These are phyloP conservation scores for Dendrocopos noguchii DNA, from an alignment of 2,113 vertebrate species.

Conservation along the genomic window DNA sequence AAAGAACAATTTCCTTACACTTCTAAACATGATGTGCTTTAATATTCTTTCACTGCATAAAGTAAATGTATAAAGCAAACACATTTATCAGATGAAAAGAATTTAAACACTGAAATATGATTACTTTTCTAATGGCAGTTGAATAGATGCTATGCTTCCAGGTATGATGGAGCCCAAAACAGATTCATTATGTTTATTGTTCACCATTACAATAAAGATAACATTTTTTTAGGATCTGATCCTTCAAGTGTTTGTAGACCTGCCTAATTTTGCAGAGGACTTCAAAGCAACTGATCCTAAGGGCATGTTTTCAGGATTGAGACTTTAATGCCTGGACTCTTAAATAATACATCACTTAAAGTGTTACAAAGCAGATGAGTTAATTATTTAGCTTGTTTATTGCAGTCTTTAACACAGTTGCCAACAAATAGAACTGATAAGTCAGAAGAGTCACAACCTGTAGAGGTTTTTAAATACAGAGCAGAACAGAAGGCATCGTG, in stretches of 20 bases:
- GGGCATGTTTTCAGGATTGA: slow-evolving; percentile 9
- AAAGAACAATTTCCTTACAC: neutral
- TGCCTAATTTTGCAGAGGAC: slow-evolving; percentile 6
- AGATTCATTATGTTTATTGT: slow-evolving; percentile 17
- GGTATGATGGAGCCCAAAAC: neutral
- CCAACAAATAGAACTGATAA: slow-evolving; percentile 56
- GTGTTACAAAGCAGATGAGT: slow-evolving; percentile 37
- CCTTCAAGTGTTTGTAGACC: neutral
- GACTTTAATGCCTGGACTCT: slow-evolving; percentile 31
- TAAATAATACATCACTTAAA: slow-evolving; percentile 60
- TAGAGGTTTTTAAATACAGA: slow-evolving; percentile 49
- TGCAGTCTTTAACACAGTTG: slow-evolving; percentile 48
- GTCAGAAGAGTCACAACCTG: slow-evolving; percentile 65
- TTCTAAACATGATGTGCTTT: slow-evolving; percentile 39
- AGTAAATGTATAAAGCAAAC: slow-evolving; percentile 58
- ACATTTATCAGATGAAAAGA: slow-evolving; percentile 51
- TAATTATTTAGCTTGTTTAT: slow-evolving; percentile 73
- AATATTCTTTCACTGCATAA: slow-evolving; percentile 51
- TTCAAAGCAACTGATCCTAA: slow-evolving; percentile 13
- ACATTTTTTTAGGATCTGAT: neutral
- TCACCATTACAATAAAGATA: neutral
- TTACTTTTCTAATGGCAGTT: slow-evolving; percentile 27
- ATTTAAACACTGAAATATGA: neutral
- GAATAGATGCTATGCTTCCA: slow-evolving; percentile 45
- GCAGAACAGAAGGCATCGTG: slow-evolving; percentile 31